These are phyloP conservation scores for Dioctria linearis DNA, from an alignment of 2,888 invertebrate species.

Conservation along the genomic window DNA sequence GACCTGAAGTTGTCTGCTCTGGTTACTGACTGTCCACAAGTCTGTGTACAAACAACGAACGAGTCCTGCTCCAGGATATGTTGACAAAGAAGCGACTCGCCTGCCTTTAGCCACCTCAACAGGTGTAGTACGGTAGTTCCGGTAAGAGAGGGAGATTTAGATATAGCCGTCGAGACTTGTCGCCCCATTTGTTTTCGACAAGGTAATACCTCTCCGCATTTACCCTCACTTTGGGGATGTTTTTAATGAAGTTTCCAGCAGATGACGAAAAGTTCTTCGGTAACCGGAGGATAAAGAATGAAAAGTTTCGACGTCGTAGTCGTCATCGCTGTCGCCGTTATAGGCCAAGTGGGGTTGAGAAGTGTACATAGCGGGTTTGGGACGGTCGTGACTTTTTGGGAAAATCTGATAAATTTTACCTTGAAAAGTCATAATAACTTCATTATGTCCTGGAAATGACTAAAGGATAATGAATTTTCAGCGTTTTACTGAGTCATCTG, in stretches of 20 bases:
- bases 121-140: slow-evolving; percentile 4
- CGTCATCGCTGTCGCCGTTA: not conserved
- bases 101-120: slow-evolving; percentile 39
- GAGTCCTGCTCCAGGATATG: slow-evolving; percentile 26
- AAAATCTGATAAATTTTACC: slow-evolving; percentile 37
- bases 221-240: slow-evolving; percentile 5
- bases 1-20: slow-evolving; percentile 27
- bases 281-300: not conserved
- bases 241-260: slow-evolving; percentile 47
- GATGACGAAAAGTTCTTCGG: slow-evolving; percentile 38
- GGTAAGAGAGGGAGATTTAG: not conserved
- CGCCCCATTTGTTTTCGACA: slow-evolving; percentile 36
- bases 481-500: slow-evolving; percentile 14
- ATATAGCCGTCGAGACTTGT: slow-evolving; percentile 11
- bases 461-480: slow-evolving; percentile 33
- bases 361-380: not conserved
- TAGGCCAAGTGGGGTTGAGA: not conserved
- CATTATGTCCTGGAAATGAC: slow-evolving; percentile 40
- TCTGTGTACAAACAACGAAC: slow-evolving; percentile 26
- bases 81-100: slow-evolving; percentile 39
- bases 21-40: slow-evolving; percentile 25
- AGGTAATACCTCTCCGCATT: slow-evolving; percentile 20
- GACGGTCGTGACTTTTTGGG: slow-evolving; percentile 15
- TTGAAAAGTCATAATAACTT: slow-evolving; percentile 39
- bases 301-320: not conserved